Base-by-base conservation (phyloP, 2,797 vertebrate species). In the Schizothorax lantsangensis region DNA sequence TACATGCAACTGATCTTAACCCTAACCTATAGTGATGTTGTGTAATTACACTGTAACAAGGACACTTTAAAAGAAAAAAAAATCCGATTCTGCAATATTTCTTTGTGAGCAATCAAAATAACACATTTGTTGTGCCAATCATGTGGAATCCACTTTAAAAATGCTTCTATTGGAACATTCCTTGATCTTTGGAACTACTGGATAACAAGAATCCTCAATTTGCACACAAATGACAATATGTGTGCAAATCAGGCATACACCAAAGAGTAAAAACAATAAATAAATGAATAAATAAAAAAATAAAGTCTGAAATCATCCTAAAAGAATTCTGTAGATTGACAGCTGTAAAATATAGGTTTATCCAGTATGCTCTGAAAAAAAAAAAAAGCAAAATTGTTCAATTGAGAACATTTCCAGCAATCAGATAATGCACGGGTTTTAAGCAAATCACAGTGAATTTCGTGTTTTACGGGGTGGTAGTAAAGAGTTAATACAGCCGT, bases 401-500 rank as follows among this genome's bases (percentile, higher is more conserved):
- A n/a, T 43, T 12, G 26, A 45, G 10, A 45, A 14, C 40, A 45
- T 30, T 43, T 66, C 21, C 40, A 45, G 36, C n/a, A 64, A 21
- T 10, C 17, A 59, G 23, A n/a, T n/a, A 33, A 11, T 57, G 10
- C 52, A 57, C 3, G 1, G 6, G 4, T 43, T 72, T 26, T 30
- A 21, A 43, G 30, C 26, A 62, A 26, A 38, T 26, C 23, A 26
- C 5, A 10, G n/a, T 71, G 30, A 33, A 17, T 45, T 71, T 19
- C 21, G 12, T 19, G 45, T 72, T 66, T 79, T 23, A 33, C 3
- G 23, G 26, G 4, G 77, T 57, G 88, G 30, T 45, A 33, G 75
- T 84, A 89, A 92, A 85, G 90, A 89, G 92, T 92, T 92, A 91
- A 91, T 45, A 17, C 36, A 72, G 71, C 80, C 72, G 64, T 79